Evolutionary conservation across 2,797 vertebrate species (phyloP).

Genomic region (Fistularia commersonii): DNA sequence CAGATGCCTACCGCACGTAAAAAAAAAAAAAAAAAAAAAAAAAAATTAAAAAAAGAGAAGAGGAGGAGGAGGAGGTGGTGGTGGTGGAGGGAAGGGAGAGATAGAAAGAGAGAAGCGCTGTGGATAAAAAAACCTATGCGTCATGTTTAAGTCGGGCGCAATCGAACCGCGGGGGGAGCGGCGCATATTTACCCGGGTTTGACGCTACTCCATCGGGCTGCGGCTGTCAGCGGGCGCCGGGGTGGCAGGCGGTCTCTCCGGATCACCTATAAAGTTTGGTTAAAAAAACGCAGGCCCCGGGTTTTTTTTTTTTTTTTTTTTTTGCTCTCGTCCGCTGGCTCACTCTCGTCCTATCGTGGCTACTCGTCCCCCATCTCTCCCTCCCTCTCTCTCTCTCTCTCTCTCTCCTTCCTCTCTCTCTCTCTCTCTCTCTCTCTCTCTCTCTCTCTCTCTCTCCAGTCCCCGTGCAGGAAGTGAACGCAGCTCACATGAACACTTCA

Average conservation of each 20-base stretch:
- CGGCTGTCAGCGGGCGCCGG: constrained; percentile 54
- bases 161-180: too few species aligned
- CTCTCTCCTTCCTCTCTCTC: constrained; percentile 27
- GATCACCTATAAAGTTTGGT: constrained; percentile 71
- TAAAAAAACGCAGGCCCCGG: constrained; percentile 46
- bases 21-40: constrained; percentile 32
- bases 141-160: constrained; percentile 28
- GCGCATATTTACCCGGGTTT: constrained; percentile 67
- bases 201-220: constrained; percentile 67
- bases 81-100: too few species aligned
- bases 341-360: constrained; percentile 48
- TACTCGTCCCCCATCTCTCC: constrained; percentile 50
- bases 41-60: constrained; percentile 32
- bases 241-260: constrained; percentile 44
- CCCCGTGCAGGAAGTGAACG: constrained; percentile 83
- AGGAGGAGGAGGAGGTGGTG: too few species aligned
- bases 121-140: constrained; percentile 39
- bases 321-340: constrained; percentile 57
- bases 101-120: neutral
- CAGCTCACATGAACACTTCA: constrained; percentile 80
- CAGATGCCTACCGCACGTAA: constrained; percentile 1
- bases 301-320: constrained; percentile 6
- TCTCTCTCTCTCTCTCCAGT: constrained; percentile 46
- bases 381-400: constrained; percentile 32
- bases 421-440: constrained; percentile 47